Conservation (phyloP, 2,113 vertebrate species). For the Apodemus speciosus region DNA sequence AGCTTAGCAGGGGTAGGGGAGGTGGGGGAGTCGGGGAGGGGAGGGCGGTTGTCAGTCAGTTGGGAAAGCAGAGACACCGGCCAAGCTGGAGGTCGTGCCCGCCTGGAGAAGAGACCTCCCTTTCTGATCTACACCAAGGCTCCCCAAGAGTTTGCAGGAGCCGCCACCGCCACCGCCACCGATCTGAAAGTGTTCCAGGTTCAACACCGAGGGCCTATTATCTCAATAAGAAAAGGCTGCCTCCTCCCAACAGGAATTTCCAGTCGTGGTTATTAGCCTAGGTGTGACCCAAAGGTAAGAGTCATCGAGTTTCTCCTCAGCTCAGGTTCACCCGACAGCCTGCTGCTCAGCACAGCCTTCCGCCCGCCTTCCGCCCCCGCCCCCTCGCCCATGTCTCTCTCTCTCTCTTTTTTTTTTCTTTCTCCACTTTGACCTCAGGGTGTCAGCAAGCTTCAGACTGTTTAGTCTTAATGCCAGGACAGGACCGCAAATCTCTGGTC, state of each 20-base stretch:
- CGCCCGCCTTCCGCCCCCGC: neutral
- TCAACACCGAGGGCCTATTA: constrained; percentile 42
- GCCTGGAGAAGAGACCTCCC: neutral
- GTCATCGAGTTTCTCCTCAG: constrained; percentile 27
- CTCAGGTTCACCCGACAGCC: neutral
- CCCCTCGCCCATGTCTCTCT: no score
- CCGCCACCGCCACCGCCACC: neutral
- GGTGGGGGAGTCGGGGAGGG: no score
- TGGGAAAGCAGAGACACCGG: neutral
- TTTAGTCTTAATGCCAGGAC: neutral
- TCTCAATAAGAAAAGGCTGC: constrained; percentile 37
- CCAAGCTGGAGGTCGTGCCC: neutral
- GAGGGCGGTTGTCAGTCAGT: neutral
- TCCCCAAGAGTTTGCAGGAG: neutral
- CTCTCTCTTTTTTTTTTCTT: neutral
- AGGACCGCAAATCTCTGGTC: neutral
- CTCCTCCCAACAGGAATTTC: constrained; percentile 59
- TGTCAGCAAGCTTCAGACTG: neutral
- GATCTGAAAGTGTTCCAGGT: neutral
- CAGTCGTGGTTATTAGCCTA: constrained; percentile 51
- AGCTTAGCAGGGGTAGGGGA: neutral
- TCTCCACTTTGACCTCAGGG: neutral
- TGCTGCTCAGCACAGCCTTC: neutral
- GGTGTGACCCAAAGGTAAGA: constrained; percentile 32
- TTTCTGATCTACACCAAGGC: neutral